Evolutionary conservation across 2,797 vertebrate genomes (phyloP), one percentile per base, ranked within the genome.

Genomic region (Channa striata): DNA sequence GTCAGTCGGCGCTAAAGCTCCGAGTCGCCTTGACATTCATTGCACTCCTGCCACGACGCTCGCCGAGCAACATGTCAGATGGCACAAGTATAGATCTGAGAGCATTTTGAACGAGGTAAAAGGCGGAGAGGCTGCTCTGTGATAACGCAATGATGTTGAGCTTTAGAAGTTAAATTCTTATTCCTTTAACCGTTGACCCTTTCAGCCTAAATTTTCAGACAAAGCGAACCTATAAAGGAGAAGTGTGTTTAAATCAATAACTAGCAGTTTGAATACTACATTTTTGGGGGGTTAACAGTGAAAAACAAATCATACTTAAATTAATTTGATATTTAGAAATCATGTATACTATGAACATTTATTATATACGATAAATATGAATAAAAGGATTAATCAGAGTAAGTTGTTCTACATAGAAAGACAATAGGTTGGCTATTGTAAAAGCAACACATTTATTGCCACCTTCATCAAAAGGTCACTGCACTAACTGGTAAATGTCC

Each of bases 1-100:
- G 92, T 88, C 64, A 83, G 80, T 60, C 61, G 50, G 59, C 50
- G 68, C 75, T 79, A 77, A 82, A 84, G 82, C 86, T 75, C 20
- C 60, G 37, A 86, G 80, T 71, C 68, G 89, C 82, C 82, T 74
- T 83, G 85, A 88, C 83, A 86, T 83, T 84, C 89, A 85, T 66
- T 69, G 86, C 78, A 36, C 68, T 86, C 68, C 77, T 64, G 81
- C 87, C 76, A 84, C 67, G 78, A 59, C 40, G 68, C 79, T 72
- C 68, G 2, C 72, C 66, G 0, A 48, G 76, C 48, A 25, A 66
- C 80, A 59, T 36, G 84, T 73, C 80, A 80, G 73, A 65, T 17
- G 68, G 68, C 69, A 80, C 62, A 5, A 46, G 51, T 43, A 30
- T 11, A 47, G 59, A 67, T 71, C 44, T 49, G 67, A 40, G 65